Evolutionary conservation across 2,113 vertebrate genomes (phyloP).

Genomic region (Microtus oregoni): DNA sequence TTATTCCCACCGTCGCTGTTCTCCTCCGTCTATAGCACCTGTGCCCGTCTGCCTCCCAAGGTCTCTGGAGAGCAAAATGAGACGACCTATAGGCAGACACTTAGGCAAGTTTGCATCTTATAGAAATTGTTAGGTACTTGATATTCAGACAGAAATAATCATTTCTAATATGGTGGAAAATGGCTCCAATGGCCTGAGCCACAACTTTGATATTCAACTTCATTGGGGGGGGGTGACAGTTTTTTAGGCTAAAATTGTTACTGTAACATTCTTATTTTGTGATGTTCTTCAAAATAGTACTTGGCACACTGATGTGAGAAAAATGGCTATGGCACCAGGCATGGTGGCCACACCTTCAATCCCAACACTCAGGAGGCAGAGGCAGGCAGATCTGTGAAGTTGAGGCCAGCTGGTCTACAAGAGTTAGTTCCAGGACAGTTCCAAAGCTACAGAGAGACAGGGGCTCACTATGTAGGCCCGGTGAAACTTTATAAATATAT

Average conservation of each 20-base stretch:
- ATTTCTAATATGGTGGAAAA: neutral
- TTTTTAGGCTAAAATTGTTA: neutral
- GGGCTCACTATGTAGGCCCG: neutral
- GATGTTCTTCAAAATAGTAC: conserved; percentile 35
- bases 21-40: neutral
- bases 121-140: neutral
- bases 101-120: neutral
- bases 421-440: too few relatives aligned
- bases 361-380: neutral
- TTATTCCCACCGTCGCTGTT: too few relatives aligned
- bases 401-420: neutral
- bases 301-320: conserved; percentile 13
- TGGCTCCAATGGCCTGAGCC: neutral
- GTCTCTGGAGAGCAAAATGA: neutral
- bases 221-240: neutral
- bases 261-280: conserved; percentile 3
- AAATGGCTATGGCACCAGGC: neutral
- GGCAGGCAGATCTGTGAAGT: neutral
- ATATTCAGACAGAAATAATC: neutral
- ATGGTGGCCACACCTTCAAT: neutral
- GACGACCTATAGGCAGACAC: neutral
- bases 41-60: neutral
- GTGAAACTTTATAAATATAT: neutral
- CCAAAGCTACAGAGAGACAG: neutral
- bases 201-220: conserved; percentile 9